phyloP scores from a whole-genome alignment of 1,140 invertebrate genomes.

The Schlechtendalia chinensis region DNA sequence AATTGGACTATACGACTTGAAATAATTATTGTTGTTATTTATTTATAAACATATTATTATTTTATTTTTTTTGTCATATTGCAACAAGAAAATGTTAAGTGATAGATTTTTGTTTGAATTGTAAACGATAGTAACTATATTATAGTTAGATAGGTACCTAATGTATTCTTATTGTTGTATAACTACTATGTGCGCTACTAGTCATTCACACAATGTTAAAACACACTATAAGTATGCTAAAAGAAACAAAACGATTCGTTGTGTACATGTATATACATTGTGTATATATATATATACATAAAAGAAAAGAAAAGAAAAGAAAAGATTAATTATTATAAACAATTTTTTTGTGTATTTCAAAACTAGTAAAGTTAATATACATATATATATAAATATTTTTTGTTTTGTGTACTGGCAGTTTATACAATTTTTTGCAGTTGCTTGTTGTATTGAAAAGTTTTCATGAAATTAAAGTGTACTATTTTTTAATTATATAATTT shows the following conservation, averaged over 20 bases:
- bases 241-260: no score
- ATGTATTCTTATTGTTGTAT: slow-evolving; percentile 32
- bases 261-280: no score
- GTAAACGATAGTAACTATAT: slow-evolving; percentile 17
- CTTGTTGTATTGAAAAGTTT: slow-evolving; percentile 42
- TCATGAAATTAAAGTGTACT: slow-evolving; percentile 14
- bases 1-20: slow-evolving; percentile 38
- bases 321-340: neutral
- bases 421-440: slow-evolving; percentile 26
- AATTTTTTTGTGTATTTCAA: slow-evolving; percentile 23
- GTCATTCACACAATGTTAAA: slow-evolving; percentile 43
- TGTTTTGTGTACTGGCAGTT: neutral
- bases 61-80: slow-evolving; percentile 26
- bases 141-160: neutral
- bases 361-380: slow-evolving; percentile 29
- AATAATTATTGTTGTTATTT: slow-evolving; percentile 35
- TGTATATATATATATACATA: neutral
- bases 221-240: neutral
- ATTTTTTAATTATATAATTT: slow-evolving; percentile 39
- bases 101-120: slow-evolving; percentile 26
- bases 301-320: neutral
- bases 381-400: no score
- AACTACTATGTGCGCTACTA: slow-evolving; percentile 33
- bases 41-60: slow-evolving; percentile 40
- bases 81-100: neutral